A percentile compares a stretch with the other conserved stretches of the same genome.
These are phyloP conservation scores for Acutogordius australiensis DNA, from an alignment of 2,888 invertebrate genomes.

Conservation along the genomic window DNA sequence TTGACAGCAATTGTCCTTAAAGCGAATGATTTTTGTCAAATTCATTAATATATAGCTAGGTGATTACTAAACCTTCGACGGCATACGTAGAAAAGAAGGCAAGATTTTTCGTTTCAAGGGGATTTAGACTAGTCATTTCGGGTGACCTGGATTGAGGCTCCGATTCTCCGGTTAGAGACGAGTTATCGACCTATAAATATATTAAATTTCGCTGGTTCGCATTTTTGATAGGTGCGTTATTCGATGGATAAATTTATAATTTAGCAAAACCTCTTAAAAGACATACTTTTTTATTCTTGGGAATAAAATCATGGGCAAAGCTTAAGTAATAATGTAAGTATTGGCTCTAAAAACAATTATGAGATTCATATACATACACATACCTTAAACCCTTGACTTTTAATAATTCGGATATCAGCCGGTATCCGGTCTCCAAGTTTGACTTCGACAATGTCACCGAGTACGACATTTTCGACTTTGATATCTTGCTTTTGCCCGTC, in stretches of 20 bases:
- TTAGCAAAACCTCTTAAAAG: too few relatives aligned
- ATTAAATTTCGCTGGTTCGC: too few relatives aligned
- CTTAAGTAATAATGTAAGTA: too few relatives aligned
- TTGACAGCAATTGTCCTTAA: too few relatives aligned
- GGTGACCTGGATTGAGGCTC: conserved; percentile 64
- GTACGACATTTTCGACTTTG: conserved; percentile 43
- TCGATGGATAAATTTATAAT: too few relatives aligned
- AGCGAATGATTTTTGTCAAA: too few relatives aligned
- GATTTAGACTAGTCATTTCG: conserved; percentile 72
- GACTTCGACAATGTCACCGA: conserved; percentile 90
- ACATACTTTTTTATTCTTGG: too few relatives aligned
- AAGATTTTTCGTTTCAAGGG: conserved; percentile 67
- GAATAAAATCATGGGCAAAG: too few relatives aligned
- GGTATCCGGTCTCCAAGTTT: conserved; percentile 96
- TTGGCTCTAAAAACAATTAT: too few relatives aligned
- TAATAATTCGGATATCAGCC: conserved; percentile 79
- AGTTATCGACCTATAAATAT: conserved; percentile 40
- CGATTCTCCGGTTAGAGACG: conserved; percentile 71
- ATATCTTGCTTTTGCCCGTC: conserved; percentile 28
- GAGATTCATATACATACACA: too few relatives aligned
- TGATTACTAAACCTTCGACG: conserved; percentile 69
- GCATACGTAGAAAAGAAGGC: conserved; percentile 85
- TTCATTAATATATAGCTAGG: too few relatives aligned
- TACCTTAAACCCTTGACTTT: conserved; percentile 67
- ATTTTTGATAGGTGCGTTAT: too few relatives aligned